Evolutionary conservation across 2,797 vertebrate species (phyloP), one percentile per base, ranked within the genome.

Genomic region (Oryzias dopingdopingensis): DNA sequence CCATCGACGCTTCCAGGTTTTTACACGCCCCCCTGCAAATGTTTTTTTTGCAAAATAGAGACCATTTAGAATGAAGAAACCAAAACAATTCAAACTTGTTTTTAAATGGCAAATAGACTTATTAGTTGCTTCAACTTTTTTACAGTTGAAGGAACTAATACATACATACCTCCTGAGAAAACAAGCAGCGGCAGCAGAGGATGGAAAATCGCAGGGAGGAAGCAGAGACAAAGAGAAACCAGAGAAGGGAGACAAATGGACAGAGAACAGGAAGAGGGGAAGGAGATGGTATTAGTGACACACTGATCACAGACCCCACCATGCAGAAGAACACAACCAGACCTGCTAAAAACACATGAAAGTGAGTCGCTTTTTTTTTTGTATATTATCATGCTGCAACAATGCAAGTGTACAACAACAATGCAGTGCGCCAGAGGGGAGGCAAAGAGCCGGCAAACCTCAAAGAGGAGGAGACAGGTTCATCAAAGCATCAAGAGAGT

Each of bases 1-100:
- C 97, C 97, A 99, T 60, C 97, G 92, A 4, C 97, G 90, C 64
- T 99, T 99, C 97, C 97, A 99, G 0, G 97, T 99, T 88, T 99
- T 99, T 82, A 99, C 97, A 0, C 97, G 93, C 70, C 97, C 97
- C 58, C 97, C 97, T 99, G 82, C 26, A 37, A 37, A 12, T 12
- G 3, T 0, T 37, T 37, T 37, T 37, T 37, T 12, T 12, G 10
- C 13, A 37, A 12, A 37, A 37, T 37, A 37, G 12, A 12, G 2
- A 32, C 10, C 2, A 2, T 12, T 37, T 12, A 13, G 32, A 37
- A 37, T 42, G 22, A 3, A 23, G 20, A 49, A 7, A 60, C 22
- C 37, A n/a, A 58, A 17, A 67, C 47, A 54, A 49, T 45, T 64
- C 8, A 43, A 57, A 61, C 20, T 53, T 26, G 26, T 7, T 26